phyloP scores from a whole-genome alignment of 2,797 vertebrate species.

The Hephaestus fuliginosus region DNA sequence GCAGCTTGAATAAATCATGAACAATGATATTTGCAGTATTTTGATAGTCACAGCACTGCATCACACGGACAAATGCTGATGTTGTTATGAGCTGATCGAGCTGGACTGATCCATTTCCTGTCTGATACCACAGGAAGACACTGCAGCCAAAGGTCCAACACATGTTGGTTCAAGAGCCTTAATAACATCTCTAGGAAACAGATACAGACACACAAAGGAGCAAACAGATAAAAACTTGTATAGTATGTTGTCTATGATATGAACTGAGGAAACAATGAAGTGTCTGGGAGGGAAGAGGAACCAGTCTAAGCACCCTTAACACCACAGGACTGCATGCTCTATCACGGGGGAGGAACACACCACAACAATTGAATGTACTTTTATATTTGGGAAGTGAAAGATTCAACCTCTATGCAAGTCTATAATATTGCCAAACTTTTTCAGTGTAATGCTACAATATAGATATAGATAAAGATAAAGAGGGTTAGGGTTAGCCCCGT shows the following conservation, averaged over 20 bases:
- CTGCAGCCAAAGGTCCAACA: slow-evolving; percentile 8
- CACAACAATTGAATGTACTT: background rate
- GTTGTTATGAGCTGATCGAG: slow-evolving; percentile 20
- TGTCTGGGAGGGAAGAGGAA: slow-evolving; percentile 3
- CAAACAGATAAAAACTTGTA: slow-evolving; percentile 13
- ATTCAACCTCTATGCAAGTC: background rate
- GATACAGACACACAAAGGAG: slow-evolving; percentile 27
- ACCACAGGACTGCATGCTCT: background rate
- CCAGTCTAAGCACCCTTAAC: background rate
- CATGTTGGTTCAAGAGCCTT: slow-evolving; percentile 5
- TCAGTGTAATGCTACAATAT: background rate
- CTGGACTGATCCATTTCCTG: slow-evolving; percentile 54
- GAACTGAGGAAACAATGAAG: slow-evolving; percentile 32
- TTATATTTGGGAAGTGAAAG: background rate
- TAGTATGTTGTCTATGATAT: slow-evolving; percentile 21
- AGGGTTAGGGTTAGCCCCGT: background rate
- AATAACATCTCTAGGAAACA: slow-evolving; percentile 53
- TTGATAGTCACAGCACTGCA: background rate
- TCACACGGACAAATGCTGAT: background rate
- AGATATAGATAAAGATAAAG: too few relatives aligned
- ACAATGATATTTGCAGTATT: background rate
- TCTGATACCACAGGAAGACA: slow-evolving; percentile 28
- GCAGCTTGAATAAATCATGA: background rate
- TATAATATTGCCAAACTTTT: background rate
- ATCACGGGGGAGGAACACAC: background rate